Evolutionary conservation across 2,113 vertebrate species (phyloP).

Genomic region (Lamprotornis superbus): DNA sequence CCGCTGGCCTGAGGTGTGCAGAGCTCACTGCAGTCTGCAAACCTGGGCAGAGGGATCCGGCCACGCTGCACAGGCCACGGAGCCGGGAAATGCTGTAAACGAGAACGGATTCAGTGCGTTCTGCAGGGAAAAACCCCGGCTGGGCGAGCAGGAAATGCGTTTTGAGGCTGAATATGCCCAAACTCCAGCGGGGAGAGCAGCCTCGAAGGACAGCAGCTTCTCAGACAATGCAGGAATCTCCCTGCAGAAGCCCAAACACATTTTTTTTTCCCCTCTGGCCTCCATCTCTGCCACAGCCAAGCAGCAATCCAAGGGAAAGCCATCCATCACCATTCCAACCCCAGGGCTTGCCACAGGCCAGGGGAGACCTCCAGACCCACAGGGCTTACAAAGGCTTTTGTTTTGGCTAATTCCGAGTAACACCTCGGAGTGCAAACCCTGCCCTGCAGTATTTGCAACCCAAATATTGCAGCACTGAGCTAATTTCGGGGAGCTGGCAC

Average conservation of each 20-base stretch:
- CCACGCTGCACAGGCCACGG: slow-evolving; percentile 3
- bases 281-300: background rate
- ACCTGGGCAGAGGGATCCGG: background rate
- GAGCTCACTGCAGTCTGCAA: background rate
- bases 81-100: background rate
- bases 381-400: background rate
- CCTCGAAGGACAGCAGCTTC: background rate
- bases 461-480: slow-evolving; percentile 64
- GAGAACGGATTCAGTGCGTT: fast-evolving
- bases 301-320: background rate
- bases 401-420: background rate
- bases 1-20: background rate
- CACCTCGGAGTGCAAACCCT: background rate
- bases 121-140: background rate
- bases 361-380: background rate
- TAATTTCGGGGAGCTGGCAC: slow-evolving; percentile 21
- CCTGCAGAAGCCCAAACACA: slow-evolving; percentile 6
- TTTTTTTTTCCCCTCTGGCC: background rate
- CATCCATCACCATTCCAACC: background rate
- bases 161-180: background rate
- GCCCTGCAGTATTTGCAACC: slow-evolving; percentile 57
- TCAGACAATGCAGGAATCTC: slow-evolving; percentile 26
- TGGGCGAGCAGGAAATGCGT: background rate
- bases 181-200: background rate
- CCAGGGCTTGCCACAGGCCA: background rate